Base-by-base conservation (phyloP, 2,888 invertebrate species). In the Pristionchus japonicus region DNA sequence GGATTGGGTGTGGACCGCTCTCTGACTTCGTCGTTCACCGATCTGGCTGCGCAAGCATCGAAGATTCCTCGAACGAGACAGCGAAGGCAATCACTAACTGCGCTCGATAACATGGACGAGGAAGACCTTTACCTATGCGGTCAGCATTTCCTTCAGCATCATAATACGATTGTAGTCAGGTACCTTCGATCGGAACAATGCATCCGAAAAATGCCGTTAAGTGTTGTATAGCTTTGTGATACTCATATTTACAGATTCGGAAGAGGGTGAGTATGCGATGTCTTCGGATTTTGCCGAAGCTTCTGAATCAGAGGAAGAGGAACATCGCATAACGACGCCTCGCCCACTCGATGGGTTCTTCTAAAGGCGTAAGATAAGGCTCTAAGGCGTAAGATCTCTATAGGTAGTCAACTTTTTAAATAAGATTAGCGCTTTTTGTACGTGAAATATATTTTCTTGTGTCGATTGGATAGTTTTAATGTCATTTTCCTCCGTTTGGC, bases 11-110 rank as follows among this genome's bases (percentile, higher is more conserved):
- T 80, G 40, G 70, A 89, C 27, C 87, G 88, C 17, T 88, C 88
- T 2, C 77, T 91, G 74, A 90, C 88, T 17, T 88, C 92, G 47
- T 93, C 94, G 13, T 94, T 94, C 90, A 94, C 94, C 47, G 94
- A 94, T 89, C 89, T 94, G 37, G 94, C 94, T 23, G 94, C 94
- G 0, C 93, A 93, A 74, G 92, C 94, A 88, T 93, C 93, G 34
- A 93, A 93, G 61, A 92, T 93, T 83, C 92, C 92, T 23, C 83
- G 84, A 15, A 52, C 77, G 27, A 43, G 67, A 31, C 77, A 87
- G 15, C 57, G 77, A 40, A 23, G 57, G 23, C 57, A 47, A 13
- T 77, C 87, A 40, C 34, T 80, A 17, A 80, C 87, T 20, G 87
- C 87, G 17, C 70, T 86, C 6, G 86, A 86, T 34, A 86, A 86